Evolutionary conservation across 2,797 vertebrate species (phyloP), one percentile per base, ranked within the genome.

Genomic region (Chaetodon trifasciatus): DNA sequence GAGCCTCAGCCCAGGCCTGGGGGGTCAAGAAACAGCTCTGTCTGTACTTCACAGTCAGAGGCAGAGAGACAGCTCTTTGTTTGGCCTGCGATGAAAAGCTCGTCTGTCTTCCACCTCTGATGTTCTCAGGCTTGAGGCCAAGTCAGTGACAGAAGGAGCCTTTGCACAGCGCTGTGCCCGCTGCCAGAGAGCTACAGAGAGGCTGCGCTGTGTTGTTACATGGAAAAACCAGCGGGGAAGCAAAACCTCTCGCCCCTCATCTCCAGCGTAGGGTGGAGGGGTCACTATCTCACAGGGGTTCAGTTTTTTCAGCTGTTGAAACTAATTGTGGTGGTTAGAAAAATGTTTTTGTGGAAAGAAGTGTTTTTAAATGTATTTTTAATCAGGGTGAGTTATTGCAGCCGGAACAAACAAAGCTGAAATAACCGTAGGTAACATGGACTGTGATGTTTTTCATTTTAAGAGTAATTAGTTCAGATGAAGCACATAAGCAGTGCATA

Each of bases 31-130:
- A 61, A 44, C 7, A 47, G 52, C 67, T 83, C 70, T 68, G 79
- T 82, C 71, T 82, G 56, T 70, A 53, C 81, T 78, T 81, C 75
- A 53, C 60, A 68, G 76, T 84, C 28, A 6, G 72, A 82, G 65
- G 50, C 74, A 79, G 76, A 90, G 82, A 92, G 88, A 77, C 83
- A 42, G 69, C 74, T 82, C 89, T 89, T 88, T 91, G 91, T 92
- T 83, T 86, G 82, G 77, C 62, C 71, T 42, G 53, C 76, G n/a
- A 68, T 92, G 91, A 93, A 90, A 89, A 76, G 82, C 91, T 88
- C 63, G 73, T 89, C 84, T 93, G 89, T 93, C 86, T 90, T 55
- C 70, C 52, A 72, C 81, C 82, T 90, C 82, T 89, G 90, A 91
- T 91, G 88, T 86, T 83, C 78, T 87, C 57, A 70, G 91, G 91